A percentile compares a stretch with the other conserved stretches of the same genome.
Evolutionary conservation across 2,888 invertebrate species (phyloP).

Genomic region (Diaphora mendica): DNA sequence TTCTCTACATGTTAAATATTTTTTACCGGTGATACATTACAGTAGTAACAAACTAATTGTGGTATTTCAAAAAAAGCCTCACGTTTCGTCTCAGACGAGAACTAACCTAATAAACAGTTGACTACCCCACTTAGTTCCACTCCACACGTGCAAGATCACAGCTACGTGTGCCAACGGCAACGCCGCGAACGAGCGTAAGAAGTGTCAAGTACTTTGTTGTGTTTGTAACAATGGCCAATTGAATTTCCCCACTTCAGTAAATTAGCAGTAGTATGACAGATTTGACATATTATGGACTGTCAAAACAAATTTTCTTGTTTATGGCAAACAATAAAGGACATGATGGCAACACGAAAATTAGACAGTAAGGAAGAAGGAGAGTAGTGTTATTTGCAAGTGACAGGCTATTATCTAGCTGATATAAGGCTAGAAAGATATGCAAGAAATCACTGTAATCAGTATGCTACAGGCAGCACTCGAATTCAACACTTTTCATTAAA

Average conservation of each 20-base stretch:
- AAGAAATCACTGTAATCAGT: too few relatives aligned
- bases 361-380: background rate
- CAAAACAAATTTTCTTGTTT: background rate
- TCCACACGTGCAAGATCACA: constrained; percentile 28
- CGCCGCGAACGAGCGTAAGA: constrained; percentile 6
- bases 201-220: constrained; percentile 8
- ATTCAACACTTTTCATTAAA: too few relatives aligned
- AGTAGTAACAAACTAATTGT: background rate
- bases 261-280: background rate
- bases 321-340: background rate
- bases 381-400: too few relatives aligned
- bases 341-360: background rate
- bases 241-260: background rate
- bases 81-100: constrained; percentile 17
- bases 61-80: constrained; percentile 11
- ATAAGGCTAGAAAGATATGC: too few relatives aligned
- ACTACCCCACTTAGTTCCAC: constrained; percentile 18
- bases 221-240: background rate
- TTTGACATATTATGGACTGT: background rate
- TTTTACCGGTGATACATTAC: constrained; percentile 13
- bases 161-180: constrained; percentile 18
- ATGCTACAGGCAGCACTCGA: too few relatives aligned
- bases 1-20: background rate
- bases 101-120: constrained; percentile 25
- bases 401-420: too few relatives aligned